Conservation (phyloP, 2,797 vertebrate species). For the Lerista edwardsae region DNA sequence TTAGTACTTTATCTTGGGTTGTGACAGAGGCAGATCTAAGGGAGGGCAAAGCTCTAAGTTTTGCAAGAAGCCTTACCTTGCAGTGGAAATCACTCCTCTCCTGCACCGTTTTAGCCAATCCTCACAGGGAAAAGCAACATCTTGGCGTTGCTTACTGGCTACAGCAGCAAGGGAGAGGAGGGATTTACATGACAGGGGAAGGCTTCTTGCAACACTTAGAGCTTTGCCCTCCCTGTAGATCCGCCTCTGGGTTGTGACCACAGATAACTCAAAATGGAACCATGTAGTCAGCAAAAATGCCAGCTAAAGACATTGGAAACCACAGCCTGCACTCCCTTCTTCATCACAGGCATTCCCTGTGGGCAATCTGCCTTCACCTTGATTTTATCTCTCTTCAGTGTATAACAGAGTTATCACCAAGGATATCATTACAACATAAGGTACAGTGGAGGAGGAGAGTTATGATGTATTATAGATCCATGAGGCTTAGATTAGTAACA, state of each 20-base stretch:
- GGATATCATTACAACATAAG: neutral
- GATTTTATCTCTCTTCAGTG: neutral
- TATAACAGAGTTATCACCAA: neutral
- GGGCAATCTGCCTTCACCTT: neutral
- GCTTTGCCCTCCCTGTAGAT: too few species aligned
- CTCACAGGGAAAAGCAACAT: too few species aligned
- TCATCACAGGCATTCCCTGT: neutral
- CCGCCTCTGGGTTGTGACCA: neutral
- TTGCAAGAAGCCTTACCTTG: too few species aligned
- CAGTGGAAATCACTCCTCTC: too few species aligned
- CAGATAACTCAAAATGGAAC: neutral
- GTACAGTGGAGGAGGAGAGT: neutral
- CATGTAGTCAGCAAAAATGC: neutral
- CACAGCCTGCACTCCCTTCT: neutral
- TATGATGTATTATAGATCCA: neutral
- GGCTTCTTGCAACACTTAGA: too few species aligned
- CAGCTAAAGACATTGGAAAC: neutral
- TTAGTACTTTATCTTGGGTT: neutral
- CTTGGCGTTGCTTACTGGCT: too few species aligned
- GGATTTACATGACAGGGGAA: too few species aligned
- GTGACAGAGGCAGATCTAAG: too few species aligned
- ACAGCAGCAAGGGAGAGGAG: too few species aligned
- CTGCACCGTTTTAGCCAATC: too few species aligned
- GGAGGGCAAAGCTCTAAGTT: too few species aligned
- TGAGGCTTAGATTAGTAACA: neutral